Evolutionary conservation across 2,888 invertebrate genomes (phyloP).

Genomic region (Piscicola geometra): DNA sequence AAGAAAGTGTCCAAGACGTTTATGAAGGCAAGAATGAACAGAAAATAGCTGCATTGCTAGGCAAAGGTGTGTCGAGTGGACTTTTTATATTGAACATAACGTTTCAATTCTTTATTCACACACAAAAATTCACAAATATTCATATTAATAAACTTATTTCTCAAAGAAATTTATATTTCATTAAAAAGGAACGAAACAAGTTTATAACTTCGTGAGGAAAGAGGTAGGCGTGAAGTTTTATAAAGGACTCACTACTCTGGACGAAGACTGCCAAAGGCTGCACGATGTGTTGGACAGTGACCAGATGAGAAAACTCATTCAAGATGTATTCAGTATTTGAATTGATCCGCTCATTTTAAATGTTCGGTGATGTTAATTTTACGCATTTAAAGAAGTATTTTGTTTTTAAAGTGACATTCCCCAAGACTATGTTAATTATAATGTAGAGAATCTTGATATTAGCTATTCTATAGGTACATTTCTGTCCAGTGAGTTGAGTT

Average conservation of each 20-base stretch:
- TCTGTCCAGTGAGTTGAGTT: too few relatives aligned
- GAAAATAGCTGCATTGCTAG: slow-evolving; percentile 31
- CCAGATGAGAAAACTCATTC: not conserved
- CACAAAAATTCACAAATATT: too few relatives aligned
- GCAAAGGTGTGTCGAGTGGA: slow-evolving; percentile 29
- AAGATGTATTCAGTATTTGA: not conserved
- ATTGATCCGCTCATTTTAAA: too few relatives aligned
- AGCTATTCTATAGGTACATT: too few relatives aligned
- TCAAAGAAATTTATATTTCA: too few relatives aligned
- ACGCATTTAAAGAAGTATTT: too few relatives aligned
- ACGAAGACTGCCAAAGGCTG: not conserved
- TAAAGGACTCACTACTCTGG: slow-evolving; percentile 13
- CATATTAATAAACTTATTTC: too few relatives aligned
- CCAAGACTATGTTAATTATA: too few relatives aligned
- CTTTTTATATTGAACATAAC: not conserved
- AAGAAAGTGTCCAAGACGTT: slow-evolving; percentile 16
- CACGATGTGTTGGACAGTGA: not conserved
- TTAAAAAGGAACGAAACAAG: slow-evolving; percentile 8
- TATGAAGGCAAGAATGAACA: slow-evolving; percentile 23
- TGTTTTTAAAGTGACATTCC: too few relatives aligned
- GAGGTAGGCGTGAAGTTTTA: slow-evolving; percentile 9
- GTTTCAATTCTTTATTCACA: too few relatives aligned
- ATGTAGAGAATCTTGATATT: too few relatives aligned
- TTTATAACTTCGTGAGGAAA: slow-evolving; percentile 20
- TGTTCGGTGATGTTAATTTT: too few relatives aligned